Percentiles rank a stretch among this genome's conserved stretches.
Conservation (phyloP, 2,113 vertebrate genomes). For the Syngnathus floridae region DNA sequence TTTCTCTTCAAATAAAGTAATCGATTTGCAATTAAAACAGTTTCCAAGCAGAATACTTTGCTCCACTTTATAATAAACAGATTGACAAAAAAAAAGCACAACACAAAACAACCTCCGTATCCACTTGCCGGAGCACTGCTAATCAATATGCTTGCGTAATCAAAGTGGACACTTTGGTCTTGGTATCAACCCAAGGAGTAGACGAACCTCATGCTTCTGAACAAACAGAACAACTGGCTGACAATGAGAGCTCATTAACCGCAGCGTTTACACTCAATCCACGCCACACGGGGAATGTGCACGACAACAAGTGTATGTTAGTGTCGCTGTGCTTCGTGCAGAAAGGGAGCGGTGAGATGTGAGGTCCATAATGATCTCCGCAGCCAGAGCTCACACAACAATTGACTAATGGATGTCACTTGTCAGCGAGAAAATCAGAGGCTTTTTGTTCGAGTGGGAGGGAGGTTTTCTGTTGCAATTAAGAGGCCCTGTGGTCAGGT, state of each 20-base stretch:
- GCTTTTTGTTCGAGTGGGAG: constrained; percentile 34
- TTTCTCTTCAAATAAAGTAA: too few relatives aligned
- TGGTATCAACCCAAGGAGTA: constrained; percentile 9
- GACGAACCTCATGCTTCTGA: constrained; percentile 8
- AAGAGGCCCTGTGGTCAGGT: constrained; percentile 36
- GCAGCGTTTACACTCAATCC: constrained; percentile 26
- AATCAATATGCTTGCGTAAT: neutral
- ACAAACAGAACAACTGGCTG: constrained; percentile 15
- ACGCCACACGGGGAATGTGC: constrained; percentile 23
- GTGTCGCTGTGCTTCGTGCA: constrained; percentile 17
- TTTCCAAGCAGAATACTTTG: too few relatives aligned
- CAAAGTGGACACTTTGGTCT: constrained; percentile 17
- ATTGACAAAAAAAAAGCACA: too few relatives aligned
- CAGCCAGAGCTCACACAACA: constrained; percentile 20
- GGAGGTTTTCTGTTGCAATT: constrained; percentile 33
- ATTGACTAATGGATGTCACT: constrained; percentile 45
- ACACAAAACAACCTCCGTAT: too few relatives aligned
- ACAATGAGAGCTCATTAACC: constrained; percentile 31
- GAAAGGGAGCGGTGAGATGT: constrained; percentile 32
- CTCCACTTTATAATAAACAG: too few relatives aligned
- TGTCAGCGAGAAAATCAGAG: constrained; percentile 32
- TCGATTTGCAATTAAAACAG: too few relatives aligned
- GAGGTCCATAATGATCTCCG: constrained; percentile 29
- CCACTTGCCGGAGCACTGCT: neutral
- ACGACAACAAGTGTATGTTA: constrained; percentile 8